phyloP scores from a whole-genome alignment of 2,888 invertebrate genomes.

The Drosophila koepferae region DNA sequence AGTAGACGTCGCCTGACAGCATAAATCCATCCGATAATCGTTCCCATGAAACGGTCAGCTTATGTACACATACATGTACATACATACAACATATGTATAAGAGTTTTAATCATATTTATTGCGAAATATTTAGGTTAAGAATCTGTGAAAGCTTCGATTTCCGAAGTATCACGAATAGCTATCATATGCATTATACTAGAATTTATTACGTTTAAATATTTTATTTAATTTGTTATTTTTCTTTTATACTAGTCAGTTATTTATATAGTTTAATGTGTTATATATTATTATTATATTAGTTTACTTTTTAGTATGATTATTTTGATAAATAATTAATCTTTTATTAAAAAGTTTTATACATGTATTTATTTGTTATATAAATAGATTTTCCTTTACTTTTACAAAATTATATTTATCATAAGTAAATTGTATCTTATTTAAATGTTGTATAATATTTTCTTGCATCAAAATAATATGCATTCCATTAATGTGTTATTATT shows the following conservation, averaged over 20 bases:
- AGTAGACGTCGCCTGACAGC: conserved; percentile 37
- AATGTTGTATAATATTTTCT: too few species aligned
- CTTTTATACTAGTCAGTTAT: background rate
- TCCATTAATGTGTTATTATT: background rate
- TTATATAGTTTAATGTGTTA: background rate
- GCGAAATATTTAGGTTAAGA: background rate
- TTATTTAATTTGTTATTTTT: background rate
- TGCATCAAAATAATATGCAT: too few species aligned
- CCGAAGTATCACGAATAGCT: background rate
- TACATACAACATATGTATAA: background rate
- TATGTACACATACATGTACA: conserved; percentile 3
- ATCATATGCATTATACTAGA: background rate
- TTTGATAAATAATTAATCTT: too few species aligned
- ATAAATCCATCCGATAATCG: conserved; percentile 47
- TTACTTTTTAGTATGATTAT: too few species aligned
- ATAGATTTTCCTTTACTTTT: too few species aligned
- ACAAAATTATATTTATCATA: too few species aligned
- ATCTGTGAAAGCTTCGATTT: background rate
- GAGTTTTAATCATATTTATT: conserved; percentile 7
- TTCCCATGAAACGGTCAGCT: background rate
- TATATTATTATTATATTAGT: background rate
- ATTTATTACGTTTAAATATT: background rate
- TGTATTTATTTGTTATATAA: too few species aligned
- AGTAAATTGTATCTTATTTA: too few species aligned
- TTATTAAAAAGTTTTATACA: too few species aligned